Evolutionary conservation across 2,888 invertebrate genomes (phyloP).

Genomic region (Chelonus formosanus): DNA sequence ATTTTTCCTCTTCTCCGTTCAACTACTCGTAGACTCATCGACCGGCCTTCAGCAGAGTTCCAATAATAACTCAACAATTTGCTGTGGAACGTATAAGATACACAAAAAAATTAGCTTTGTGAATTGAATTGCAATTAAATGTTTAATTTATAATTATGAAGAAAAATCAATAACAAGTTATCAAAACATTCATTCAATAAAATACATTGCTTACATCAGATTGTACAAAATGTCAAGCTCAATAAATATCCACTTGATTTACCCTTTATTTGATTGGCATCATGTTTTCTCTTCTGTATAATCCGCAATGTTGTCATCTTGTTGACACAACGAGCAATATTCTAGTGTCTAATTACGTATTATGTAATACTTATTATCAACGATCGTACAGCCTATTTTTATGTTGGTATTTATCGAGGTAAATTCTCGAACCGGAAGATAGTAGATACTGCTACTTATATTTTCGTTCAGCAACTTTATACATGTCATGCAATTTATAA

Average conservation of each 20-base stretch:
- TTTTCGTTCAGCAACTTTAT: too few species aligned
- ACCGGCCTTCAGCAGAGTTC: conserved; percentile 9
- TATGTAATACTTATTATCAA: too few species aligned
- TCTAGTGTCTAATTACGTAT: too few species aligned
- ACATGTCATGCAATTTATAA: too few species aligned
- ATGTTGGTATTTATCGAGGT: too few species aligned
- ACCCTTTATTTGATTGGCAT: not conserved
- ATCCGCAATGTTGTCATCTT: not conserved
- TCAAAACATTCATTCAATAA: too few species aligned
- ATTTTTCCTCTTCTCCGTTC: conserved; percentile 2
- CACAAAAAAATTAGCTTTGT: not conserved
- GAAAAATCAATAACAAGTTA: not conserved
- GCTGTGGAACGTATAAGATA: not conserved
- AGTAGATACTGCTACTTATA: too few species aligned
- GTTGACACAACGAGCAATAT: not conserved
- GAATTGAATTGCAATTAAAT: not conserved
- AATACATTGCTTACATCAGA: not conserved
- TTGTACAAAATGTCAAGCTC: not conserved
- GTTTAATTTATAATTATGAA: not conserved
- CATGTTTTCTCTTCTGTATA: not conserved
- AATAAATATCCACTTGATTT: not conserved
- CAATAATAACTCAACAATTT: conserved; percentile 5
- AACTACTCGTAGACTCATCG: not conserved
- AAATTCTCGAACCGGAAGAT: too few species aligned
- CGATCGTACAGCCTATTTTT: too few species aligned